Base-by-base conservation (phyloP, 2,888 invertebrate genomes). In the Caenorhabditis auriculariae region DNA sequence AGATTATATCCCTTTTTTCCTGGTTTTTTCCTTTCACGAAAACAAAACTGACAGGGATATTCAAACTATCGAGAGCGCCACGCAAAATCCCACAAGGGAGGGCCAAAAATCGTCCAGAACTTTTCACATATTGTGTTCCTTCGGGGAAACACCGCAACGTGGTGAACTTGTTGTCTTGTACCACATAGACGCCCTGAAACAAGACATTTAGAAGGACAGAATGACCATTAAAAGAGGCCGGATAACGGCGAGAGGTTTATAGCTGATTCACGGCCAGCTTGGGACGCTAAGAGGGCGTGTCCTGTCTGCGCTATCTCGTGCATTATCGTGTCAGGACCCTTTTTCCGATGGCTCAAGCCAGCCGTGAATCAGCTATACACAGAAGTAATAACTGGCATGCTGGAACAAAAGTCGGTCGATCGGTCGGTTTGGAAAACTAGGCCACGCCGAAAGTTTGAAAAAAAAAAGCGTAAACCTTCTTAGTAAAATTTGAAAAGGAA, bases 41-140 rank as follows among this genome's bases (percentile, higher is more conserved):
- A 5, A 44, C 17, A 27, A 37, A 49, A 44, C 19, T 49, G 32
- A 60, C 60, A 23, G 39, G 43, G 47, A 70, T 90, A 58, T 93
- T 93, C 62, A 98, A 87, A 85, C 95, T 95, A 19, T 93, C 91
- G 63, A 98, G 85, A 45, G 93, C 93, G 32, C 96, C 98, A 80
- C 96, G 86, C 51, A 98, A 88, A 69, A 96, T 85, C 4, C 96
- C 96, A 85, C 95, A 95, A 0, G 96, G 93, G 82, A 93, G 93
- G 2, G 94, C 91, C 52, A 95, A 66, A 53, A 74, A 77, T 21
- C 74, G 88, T 6, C 66, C 57, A 9, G 71, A 57, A 39, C 75
- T 88, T 81, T 92, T 91, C 66, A 95, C 85, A 83, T 93, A 94
- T 80, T 96, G 94, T 77, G 90, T 88, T 4, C 90, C 89, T 75